Conservation (phyloP, 2,113 vertebrate species). For the Mohoua ochrocephala region DNA sequence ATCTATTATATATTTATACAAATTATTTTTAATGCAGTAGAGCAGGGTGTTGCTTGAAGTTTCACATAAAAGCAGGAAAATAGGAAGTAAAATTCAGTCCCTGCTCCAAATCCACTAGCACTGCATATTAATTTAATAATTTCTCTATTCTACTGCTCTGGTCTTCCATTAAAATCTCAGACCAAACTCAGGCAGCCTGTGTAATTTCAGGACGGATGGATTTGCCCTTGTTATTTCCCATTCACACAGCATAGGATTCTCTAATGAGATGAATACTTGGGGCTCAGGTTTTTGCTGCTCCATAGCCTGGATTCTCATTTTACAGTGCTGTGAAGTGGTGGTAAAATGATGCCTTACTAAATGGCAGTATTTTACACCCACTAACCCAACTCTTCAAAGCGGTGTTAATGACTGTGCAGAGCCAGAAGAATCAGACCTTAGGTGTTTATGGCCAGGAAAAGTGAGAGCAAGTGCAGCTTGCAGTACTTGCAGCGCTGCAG, state of each 20-base stretch:
- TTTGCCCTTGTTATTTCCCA: neutral
- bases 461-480: neutral
- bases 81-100: neutral
- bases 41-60: neutral
- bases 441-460: neutral
- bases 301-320: neutral
- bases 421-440: neutral
- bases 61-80: neutral
- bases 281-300: neutral
- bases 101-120: neutral
- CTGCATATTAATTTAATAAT: neutral
- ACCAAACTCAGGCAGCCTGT: neutral
- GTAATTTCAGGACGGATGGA: neutral
- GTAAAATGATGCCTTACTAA: neutral
- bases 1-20: neutral
- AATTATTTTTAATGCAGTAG: neutral
- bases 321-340: neutral
- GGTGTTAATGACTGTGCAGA: neutral
- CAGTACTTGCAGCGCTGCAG: neutral
- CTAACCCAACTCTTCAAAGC: neutral
- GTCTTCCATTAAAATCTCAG: neutral
- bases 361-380: conserved; percentile 3
- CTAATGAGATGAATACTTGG: neutral
- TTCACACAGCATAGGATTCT: neutral
- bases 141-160: neutral